Conservation (phyloP, 2,113 vertebrate species). For the Protobothrops flavoviridis region DNA sequence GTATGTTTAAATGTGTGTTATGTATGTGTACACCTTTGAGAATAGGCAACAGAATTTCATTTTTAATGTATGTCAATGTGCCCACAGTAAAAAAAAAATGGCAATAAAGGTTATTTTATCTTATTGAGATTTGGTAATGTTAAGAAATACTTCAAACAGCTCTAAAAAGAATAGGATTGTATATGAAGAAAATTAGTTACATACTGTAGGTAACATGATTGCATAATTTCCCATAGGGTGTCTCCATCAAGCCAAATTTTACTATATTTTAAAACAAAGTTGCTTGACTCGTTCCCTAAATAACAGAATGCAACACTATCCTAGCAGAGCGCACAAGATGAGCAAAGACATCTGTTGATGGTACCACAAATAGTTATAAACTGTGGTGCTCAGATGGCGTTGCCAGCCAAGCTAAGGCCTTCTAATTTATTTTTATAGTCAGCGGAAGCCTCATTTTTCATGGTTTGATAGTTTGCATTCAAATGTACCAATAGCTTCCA, state of each 20-base stretch:
- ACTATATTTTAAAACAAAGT: constrained; percentile 73
- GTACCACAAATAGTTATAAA: constrained; percentile 68
- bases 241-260: constrained; percentile 63
- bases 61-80: too few species aligned
- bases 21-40: too few species aligned
- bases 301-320: constrained; percentile 64
- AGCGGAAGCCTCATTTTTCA: constrained; percentile 67
- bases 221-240: constrained; percentile 67
- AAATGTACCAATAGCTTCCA: constrained; percentile 67
- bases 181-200: constrained; percentile 75
- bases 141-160: constrained; percentile 77
- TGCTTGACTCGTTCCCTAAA: constrained; percentile 63
- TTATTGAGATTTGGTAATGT: constrained; percentile 58
- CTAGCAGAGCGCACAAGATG: constrained; percentile 55
- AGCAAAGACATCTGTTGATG: constrained; percentile 73
- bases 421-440: constrained; percentile 72
- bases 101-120: too few species aligned
- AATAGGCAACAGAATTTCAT: too few species aligned
- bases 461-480: constrained; percentile 69
- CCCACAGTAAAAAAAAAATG: too few species aligned
- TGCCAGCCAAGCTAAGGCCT: constrained; percentile 63
- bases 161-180: constrained; percentile 75
- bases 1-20: too few species aligned
- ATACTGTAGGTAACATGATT: constrained; percentile 71
- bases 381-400: constrained; percentile 63